Conservation (phyloP, 2,113 vertebrate species). For the Tachysurus fulvidraco region DNA sequence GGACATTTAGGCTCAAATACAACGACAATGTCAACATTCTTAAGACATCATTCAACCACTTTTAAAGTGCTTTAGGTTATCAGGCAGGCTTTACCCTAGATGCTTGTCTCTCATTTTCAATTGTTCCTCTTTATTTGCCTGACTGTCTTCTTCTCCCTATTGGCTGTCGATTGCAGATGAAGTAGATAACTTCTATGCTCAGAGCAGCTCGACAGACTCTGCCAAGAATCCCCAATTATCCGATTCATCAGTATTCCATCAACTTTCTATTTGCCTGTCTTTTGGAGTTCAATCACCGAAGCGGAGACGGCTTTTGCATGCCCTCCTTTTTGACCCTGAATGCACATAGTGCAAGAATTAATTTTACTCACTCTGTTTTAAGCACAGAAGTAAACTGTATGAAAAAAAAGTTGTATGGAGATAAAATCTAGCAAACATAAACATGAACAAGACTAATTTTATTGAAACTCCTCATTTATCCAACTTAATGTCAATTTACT, state of each 20-base stretch:
- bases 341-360: conserved; percentile 50
- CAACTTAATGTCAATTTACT: background rate
- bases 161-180: conserved; percentile 53
- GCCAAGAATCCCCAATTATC: conserved; percentile 73
- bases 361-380: conserved; percentile 37
- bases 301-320: conserved; percentile 48
- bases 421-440: background rate
- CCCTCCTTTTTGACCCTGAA: conserved; percentile 69
- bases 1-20: conserved; percentile 20
- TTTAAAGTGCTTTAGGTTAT: conserved; percentile 40
- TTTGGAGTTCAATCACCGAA: conserved; percentile 58
- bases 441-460: background rate
- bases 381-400: conserved; percentile 15
- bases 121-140: conserved; percentile 46
- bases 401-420: background rate
- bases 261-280: conserved; percentile 74
- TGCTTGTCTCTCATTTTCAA: conserved; percentile 47
- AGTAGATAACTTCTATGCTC: conserved; percentile 59
- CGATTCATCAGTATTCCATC: conserved; percentile 76
- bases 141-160: conserved; percentile 50
- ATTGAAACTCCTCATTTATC: background rate
- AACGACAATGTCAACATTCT: conserved; percentile 48
- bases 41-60: conserved; percentile 21
- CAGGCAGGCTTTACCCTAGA: conserved; percentile 36
- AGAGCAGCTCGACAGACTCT: conserved; percentile 61